Evolutionary conservation across 2,888 invertebrate genomes (phyloP).

Genomic region (Yponomeuta plumbellus): DNA sequence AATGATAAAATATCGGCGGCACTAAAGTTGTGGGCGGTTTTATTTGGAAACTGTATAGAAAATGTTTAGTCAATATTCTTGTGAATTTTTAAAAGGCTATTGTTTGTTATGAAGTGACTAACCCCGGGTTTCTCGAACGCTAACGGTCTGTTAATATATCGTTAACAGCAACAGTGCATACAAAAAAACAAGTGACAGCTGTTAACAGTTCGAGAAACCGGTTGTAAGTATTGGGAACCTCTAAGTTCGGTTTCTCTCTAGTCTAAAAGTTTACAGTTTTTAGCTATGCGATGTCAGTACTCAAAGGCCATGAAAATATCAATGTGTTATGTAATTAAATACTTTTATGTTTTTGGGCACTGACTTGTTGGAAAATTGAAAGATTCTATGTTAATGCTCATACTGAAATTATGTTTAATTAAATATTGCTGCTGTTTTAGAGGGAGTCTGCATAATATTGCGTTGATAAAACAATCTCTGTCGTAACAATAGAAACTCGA

Average conservation of each 20-base stretch:
- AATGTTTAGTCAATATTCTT: neutral
- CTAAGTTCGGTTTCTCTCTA: neutral
- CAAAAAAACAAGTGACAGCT: too few relatives aligned
- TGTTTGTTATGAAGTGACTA: neutral
- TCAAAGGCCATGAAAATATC: neutral
- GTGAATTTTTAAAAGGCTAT: neutral
- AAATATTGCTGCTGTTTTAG: neutral
- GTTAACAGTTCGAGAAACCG: too few relatives aligned
- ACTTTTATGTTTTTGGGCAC: neutral
- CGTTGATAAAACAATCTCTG: neutral
- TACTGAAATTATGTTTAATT: neutral
- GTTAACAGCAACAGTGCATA: too few relatives aligned
- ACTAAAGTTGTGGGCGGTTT: neutral
- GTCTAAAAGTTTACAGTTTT: neutral
- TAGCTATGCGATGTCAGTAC: neutral
- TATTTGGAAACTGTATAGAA: neutral
- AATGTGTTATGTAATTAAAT: neutral
- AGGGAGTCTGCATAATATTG: neutral
- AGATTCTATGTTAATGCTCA: neutral
- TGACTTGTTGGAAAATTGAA: neutral
- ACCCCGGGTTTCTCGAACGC: too few relatives aligned
- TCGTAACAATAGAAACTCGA: neutral
- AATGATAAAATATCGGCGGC: too few relatives aligned
- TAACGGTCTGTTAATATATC: too few relatives aligned
- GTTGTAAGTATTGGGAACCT: neutral